Percentiles rank a stretch among this genome's conserved stretches.
Conservation (phyloP, 1,140 invertebrate species). For the Centruroides sculpturatus region DNA sequence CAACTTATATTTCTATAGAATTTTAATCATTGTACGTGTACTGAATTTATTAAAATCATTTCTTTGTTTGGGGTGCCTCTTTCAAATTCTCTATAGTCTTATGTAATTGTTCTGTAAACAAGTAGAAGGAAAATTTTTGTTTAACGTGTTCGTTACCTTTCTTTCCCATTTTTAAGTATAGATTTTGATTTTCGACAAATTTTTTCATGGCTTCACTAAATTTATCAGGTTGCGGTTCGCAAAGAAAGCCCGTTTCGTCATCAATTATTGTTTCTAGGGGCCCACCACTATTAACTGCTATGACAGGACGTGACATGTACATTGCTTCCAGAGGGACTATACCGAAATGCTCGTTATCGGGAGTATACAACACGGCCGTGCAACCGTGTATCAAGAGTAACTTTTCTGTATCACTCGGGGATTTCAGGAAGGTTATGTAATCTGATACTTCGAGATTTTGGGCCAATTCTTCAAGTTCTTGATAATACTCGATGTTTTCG, state of each 20-base stretch:
- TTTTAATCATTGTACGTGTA: too few species aligned
- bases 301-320: conserved; percentile 80
- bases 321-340: conserved; percentile 99
- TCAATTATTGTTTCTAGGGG: conserved; percentile 84
- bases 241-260: conserved; percentile 78
- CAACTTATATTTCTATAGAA: too few species aligned
- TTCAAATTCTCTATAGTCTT: conserved; percentile 33
- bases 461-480: conserved; percentile 53
- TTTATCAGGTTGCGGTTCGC: conserved; percentile 44
- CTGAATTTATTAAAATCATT: too few species aligned
- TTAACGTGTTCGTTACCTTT: conserved; percentile 53
- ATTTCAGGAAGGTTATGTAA: conserved; percentile 69
- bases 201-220: conserved; percentile 67
- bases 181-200: conserved; percentile 39
- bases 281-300: conserved; percentile 89
- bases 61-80: too few species aligned
- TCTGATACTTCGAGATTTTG: conserved; percentile 49
- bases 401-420: conserved; percentile 72
- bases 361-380: conserved; percentile 81
- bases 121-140: conserved; percentile 61
- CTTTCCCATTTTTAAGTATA: conserved; percentile 48
- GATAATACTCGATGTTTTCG: conserved; percentile 80
- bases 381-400: conserved; percentile 56
- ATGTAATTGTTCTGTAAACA: conserved; percentile 52
- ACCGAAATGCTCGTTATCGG: conserved; percentile 95